phyloP scores from a whole-genome alignment of 1,140 invertebrate species.

The Drosophila nasuta region DNA sequence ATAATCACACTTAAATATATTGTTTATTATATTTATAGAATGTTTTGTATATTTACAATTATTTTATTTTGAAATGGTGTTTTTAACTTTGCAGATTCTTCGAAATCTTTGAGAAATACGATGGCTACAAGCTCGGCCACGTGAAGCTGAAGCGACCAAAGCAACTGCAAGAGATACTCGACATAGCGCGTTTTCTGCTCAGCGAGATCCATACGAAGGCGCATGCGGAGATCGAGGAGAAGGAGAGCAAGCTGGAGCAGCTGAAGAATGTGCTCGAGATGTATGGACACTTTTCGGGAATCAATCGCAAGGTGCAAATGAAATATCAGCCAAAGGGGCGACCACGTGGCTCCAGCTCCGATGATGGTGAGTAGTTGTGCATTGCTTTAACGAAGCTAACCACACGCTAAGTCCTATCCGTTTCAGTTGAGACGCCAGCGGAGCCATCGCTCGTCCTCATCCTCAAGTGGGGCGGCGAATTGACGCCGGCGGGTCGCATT shows the following conservation, averaged over 20 bases:
- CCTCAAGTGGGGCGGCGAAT: slow-evolving; percentile 99
- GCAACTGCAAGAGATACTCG: slow-evolving; percentile 98
- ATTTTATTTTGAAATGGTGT: neutral
- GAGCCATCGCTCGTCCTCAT: slow-evolving; percentile 97
- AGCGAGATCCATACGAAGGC: slow-evolving; percentile 94
- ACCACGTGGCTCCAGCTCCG: slow-evolving; percentile 96
- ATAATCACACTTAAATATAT: too few relatives aligned
- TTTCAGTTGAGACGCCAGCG: slow-evolving; percentile 89
- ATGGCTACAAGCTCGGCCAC: slow-evolving; percentile 97
- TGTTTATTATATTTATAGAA: too few relatives aligned
- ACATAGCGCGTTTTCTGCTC: slow-evolving; percentile 95
- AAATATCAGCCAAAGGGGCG: slow-evolving; percentile 99
- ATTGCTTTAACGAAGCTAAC: slow-evolving; percentile 26
- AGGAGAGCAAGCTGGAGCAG: slow-evolving; percentile 98
- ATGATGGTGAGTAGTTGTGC: slow-evolving; percentile 91
- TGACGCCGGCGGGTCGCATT: slow-evolving; percentile 98
- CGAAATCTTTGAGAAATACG: slow-evolving; percentile 99
- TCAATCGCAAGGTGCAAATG: slow-evolving; percentile 99
- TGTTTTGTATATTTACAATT: neutral
- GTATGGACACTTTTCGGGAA: slow-evolving; percentile 99
- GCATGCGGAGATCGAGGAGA: slow-evolving; percentile 97
- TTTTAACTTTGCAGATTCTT: slow-evolving; percentile 92
- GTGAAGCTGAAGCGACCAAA: slow-evolving; percentile 99
- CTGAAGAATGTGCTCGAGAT: slow-evolving; percentile 99
- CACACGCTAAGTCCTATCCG: slow-evolving; percentile 46